These are phyloP conservation scores for Dermolepida albohirtum DNA, from an alignment of 2,888 invertebrate genomes.

Conservation along the genomic window DNA sequence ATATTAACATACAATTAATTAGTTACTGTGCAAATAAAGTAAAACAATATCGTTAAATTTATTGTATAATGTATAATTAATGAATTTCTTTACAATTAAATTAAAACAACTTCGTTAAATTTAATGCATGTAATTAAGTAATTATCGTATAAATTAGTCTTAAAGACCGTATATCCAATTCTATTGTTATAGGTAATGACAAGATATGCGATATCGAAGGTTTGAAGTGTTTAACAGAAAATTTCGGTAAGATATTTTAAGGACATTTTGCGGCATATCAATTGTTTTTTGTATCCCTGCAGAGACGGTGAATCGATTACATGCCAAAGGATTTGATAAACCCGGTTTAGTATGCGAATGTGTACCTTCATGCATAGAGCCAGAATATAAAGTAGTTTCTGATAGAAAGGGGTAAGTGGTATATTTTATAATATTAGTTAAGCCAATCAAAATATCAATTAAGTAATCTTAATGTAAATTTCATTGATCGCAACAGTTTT, in stretches of 20 bases:
- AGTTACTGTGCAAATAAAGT: no score
- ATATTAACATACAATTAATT: no score
- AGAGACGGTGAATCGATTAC: conserved; percentile 65
- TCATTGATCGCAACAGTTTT: conserved; percentile 11
- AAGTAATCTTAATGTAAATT: conserved; percentile 16
- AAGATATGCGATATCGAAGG: conserved; percentile 69
- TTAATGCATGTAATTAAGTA: no score
- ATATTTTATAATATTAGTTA: conserved; percentile 11
- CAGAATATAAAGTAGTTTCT: conserved; percentile 68
- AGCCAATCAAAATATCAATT: conserved; percentile 38
- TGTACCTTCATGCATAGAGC: conserved; percentile 72
- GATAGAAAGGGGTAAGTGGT: conserved; percentile 66
- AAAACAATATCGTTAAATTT: no score
- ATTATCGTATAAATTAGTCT: no score
- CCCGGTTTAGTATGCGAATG: conserved; percentile 69
- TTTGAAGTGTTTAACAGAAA: conserved; percentile 68
- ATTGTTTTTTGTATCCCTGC: conserved; percentile 44
- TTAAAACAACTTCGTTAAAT: no score
- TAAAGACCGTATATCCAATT: not conserved
- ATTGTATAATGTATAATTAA: no score
- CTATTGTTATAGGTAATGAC: conserved; percentile 61
- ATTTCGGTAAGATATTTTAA: conserved; percentile 59
- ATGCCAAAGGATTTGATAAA: conserved; percentile 63
- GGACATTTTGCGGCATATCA: conserved; percentile 15
- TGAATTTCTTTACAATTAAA: no score